phyloP scores from a whole-genome alignment of 2,888 invertebrate genomes.

The Imbricaverruca yamaguchii region DNA sequence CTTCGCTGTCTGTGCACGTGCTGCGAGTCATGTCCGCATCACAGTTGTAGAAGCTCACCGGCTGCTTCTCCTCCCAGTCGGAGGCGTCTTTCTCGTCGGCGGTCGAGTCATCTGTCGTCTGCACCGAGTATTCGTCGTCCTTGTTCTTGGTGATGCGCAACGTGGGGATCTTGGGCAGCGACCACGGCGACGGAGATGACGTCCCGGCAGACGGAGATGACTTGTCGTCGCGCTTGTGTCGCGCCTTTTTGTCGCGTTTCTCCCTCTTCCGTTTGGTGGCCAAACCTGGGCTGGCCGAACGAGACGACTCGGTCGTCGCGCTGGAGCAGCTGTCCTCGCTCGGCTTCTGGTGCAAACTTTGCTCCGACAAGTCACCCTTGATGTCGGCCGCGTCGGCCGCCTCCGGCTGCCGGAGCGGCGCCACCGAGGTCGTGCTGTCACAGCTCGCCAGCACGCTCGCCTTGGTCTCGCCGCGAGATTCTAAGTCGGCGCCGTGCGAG shows the following conservation, averaged over 20 bases:
- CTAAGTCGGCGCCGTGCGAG: background rate
- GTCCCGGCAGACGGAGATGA: background rate
- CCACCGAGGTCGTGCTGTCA: background rate
- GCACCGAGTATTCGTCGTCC: conserved; percentile 15
- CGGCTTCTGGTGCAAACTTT: background rate
- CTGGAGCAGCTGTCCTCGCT: background rate
- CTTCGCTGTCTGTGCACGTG: background rate
- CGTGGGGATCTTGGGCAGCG: conserved; percentile 11
- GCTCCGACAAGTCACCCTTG: too few species aligned
- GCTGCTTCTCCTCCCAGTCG: background rate
- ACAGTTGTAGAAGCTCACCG: background rate
- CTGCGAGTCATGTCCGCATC: background rate
- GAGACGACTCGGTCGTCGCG: background rate
- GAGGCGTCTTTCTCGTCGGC: background rate
- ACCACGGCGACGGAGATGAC: background rate
- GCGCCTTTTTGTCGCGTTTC: background rate
- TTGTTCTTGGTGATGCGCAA: conserved; percentile 22
- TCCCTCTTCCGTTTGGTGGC: conserved; percentile 2
- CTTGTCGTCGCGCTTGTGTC: background rate
- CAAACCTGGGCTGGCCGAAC: background rate
- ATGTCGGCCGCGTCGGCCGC: too few species aligned
- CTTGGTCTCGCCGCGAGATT: background rate
- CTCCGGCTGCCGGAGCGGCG: too few species aligned
- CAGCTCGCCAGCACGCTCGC: background rate
- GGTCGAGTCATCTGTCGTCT: background rate